phyloP scores from a whole-genome alignment of 2,797 vertebrate genomes.

The Ataeniobius toweri region DNA sequence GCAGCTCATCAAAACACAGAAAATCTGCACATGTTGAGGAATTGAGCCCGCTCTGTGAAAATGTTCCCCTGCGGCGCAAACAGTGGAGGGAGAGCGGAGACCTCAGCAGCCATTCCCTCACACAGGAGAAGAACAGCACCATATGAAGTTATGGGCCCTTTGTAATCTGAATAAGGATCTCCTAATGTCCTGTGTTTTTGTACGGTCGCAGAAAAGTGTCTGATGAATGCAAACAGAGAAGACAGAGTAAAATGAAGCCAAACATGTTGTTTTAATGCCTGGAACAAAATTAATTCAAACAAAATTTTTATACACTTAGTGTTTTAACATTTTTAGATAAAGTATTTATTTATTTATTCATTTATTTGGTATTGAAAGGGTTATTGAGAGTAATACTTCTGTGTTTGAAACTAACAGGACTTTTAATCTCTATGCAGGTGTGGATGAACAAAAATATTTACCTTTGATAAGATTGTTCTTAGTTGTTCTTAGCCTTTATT shows the following conservation, averaged over 20 bases:
- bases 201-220: constrained; percentile 13
- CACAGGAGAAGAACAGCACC: constrained; percentile 45
- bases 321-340: background rate
- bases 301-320: background rate
- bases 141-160: constrained; percentile 34
- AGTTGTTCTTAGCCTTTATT: background rate
- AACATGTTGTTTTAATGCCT: background rate
- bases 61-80: constrained; percentile 21
- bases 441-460: background rate
- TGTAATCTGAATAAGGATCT: background rate
- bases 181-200: constrained; percentile 1
- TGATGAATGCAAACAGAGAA: constrained; percentile 25
- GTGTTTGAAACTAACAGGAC: background rate
- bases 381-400: background rate
- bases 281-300: background rate
- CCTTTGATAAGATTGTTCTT: background rate
- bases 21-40: constrained; percentile 35
- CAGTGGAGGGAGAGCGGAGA: constrained; percentile 39
- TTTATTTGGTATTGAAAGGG: background rate
- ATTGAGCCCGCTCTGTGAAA: constrained; percentile 13
- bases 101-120: constrained; percentile 24
- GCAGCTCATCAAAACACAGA: constrained; percentile 63
- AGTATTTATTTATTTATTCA: background rate
- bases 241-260: constrained; percentile 30
- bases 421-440: background rate